Conservation (phyloP, 2,113 vertebrate species). For the Thymallus thymallus region DNA sequence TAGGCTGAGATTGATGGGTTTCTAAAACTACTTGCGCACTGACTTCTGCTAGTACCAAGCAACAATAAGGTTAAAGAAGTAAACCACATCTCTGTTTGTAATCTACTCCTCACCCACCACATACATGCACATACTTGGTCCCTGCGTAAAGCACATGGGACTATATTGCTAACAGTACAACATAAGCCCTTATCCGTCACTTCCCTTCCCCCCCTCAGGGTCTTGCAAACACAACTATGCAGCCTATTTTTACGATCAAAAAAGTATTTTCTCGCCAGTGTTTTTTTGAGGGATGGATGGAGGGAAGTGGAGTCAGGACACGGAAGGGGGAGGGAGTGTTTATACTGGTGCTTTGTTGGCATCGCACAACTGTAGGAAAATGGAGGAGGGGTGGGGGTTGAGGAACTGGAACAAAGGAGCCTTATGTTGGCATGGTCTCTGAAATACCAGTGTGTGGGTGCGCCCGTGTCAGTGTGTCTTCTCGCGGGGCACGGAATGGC, state of each 20-base stretch:
- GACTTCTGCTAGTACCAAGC: not conserved
- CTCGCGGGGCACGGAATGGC: not conserved
- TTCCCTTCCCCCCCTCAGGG: not conserved
- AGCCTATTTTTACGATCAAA: not conserved
- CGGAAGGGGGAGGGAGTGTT: conserved; percentile 22
- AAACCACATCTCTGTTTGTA: not conserved
- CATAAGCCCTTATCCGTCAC: conserved; percentile 5
- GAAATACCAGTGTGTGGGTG: conserved; percentile 38
- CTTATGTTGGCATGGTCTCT: conserved; percentile 48
- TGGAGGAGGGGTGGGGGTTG: conserved; percentile 25
- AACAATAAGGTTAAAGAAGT: not conserved
- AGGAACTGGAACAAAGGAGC: conserved; percentile 45
- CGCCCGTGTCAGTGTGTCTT: not conserved
- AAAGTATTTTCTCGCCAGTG: conserved; percentile 18
- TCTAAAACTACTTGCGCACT: not conserved
- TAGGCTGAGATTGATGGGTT: not conserved
- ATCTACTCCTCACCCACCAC: not conserved
- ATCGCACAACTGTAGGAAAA: conserved; percentile 39
- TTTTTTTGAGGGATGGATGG: conserved; percentile 17
- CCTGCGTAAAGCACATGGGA: not conserved
- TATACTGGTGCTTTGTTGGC: conserved; percentile 38
- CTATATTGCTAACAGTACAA: not conserved
- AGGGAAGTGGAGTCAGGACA: conserved; percentile 2
- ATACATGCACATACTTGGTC: not conserved
- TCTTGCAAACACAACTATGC: conserved; percentile 6